A percentile compares a stretch with the other conserved stretches of the same genome.
Conservation (phyloP, 2,888 invertebrate genomes). For the Dicyrtoma fusca region DNA sequence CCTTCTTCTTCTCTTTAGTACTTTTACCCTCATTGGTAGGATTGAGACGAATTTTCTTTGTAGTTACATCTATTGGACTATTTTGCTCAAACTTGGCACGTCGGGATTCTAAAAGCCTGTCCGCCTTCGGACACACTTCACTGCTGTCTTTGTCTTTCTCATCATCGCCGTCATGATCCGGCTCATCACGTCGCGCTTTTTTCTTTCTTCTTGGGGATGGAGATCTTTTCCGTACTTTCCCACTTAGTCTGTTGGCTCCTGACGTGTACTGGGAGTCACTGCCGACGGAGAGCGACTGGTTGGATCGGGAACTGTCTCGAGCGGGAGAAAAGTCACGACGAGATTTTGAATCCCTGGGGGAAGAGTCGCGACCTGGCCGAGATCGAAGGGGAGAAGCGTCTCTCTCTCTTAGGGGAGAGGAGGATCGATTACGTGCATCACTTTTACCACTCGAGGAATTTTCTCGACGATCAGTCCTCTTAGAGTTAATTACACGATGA, state of each 20-base stretch:
- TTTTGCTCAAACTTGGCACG: slow-evolving; percentile 39
- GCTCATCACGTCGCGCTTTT: slow-evolving; percentile 2
- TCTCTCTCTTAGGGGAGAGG: slow-evolving; percentile 1
- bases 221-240: slow-evolving; percentile 20
- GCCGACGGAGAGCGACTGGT: not conserved
- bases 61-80: slow-evolving; percentile 16
- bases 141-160: not conserved
- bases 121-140: slow-evolving; percentile 5
- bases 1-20: not conserved
- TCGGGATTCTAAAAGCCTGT: slow-evolving; percentile 29
- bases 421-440: not conserved
- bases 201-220: slow-evolving; percentile 17
- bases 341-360: not conserved
- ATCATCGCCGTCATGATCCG: not conserved
- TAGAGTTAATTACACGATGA: slow-evolving; percentile 11
- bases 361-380: not conserved
- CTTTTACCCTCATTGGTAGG: not conserved
- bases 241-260: not conserved
- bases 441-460: slow-evolving; percentile 3
- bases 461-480: not conserved
- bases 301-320: slow-evolving; percentile 4
- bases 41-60: slow-evolving; percentile 29
- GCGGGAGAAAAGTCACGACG: slow-evolving; percentile 16
- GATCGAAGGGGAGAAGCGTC: slow-evolving; percentile 15
- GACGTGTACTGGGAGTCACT: not conserved